Evolutionary conservation across 1,140 invertebrate species (phyloP).

Genomic region (Brachionus asplanchnoidis): DNA sequence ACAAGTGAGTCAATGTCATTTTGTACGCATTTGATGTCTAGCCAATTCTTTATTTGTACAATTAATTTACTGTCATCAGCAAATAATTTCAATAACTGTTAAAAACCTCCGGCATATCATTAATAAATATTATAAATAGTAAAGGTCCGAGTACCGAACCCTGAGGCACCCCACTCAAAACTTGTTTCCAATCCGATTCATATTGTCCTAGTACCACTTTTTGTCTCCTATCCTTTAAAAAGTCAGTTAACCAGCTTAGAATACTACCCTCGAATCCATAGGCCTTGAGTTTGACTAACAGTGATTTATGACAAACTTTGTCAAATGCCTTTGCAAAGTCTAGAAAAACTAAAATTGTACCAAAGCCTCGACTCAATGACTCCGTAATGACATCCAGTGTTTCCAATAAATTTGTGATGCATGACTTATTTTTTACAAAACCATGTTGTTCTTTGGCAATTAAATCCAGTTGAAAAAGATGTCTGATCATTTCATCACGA

Average conservation of each 20-base stretch:
- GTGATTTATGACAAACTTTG: neutral
- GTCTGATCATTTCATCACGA: neutral
- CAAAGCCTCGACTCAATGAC: no score
- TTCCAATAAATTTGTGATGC: no score
- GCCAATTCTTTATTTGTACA: no score
- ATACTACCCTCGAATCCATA: neutral
- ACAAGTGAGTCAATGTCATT: neutral
- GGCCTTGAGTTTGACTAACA: neutral
- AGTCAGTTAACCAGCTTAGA: neutral
- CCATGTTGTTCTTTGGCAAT: no score
- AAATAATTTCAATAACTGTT: neutral
- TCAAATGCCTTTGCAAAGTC: neutral
- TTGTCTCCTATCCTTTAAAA: neutral
- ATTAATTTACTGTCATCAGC: slow-evolving; percentile 2
- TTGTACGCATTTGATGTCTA: neutral
- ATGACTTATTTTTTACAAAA: no score
- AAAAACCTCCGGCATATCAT: neutral
- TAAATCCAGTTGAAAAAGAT: neutral
- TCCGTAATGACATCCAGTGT: no score
- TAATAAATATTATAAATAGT: neutral
- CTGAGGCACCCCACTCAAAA: neutral
- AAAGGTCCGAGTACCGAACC: neutral
- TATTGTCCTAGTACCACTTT: neutral
- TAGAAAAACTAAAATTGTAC: no score
- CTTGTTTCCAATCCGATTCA: neutral